Percentiles rank a stretch among this genome's conserved stretches.
Evolutionary conservation across 2,888 invertebrate genomes (phyloP).

Genomic region (Nomada ferruginata): DNA sequence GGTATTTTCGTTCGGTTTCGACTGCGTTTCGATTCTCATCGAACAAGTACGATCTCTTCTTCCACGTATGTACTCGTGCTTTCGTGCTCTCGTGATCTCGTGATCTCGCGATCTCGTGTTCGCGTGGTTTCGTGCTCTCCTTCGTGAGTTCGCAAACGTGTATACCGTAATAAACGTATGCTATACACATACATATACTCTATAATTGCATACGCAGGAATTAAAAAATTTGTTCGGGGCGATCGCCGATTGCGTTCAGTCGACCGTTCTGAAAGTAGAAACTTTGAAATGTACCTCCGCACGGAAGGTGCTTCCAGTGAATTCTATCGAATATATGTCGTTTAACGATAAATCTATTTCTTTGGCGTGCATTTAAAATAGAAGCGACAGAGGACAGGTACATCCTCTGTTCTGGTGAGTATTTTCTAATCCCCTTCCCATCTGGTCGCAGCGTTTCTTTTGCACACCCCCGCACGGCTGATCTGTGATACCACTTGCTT

Average conservation of each 20-base stretch:
- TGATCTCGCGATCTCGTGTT: not conserved
- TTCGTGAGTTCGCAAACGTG: no score
- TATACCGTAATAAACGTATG: no score
- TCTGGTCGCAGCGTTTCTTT: not conserved
- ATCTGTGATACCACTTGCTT: no score
- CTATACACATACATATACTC: no score
- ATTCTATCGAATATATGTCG: not conserved
- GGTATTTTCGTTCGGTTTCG: no score
- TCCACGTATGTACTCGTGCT: not conserved
- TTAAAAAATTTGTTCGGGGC: not conserved
- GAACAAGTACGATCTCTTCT: no score
- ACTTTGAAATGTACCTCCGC: not conserved
- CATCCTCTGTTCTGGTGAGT: constrained; percentile 32
- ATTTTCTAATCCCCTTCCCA: constrained; percentile 3
- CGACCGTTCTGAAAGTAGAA: not conserved
- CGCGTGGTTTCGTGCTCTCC: not conserved
- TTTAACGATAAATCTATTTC: not conserved
- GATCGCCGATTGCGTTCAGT: not conserved
- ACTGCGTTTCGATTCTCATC: no score
- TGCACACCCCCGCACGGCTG: no score
- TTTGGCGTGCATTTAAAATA: not conserved
- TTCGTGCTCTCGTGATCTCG: no score
- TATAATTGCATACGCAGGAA: not conserved
- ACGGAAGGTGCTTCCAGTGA: not conserved
- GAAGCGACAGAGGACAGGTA: not conserved